Base-by-base conservation (phyloP, 2,113 vertebrate genomes). In the Erinaceus europaeus region DNA sequence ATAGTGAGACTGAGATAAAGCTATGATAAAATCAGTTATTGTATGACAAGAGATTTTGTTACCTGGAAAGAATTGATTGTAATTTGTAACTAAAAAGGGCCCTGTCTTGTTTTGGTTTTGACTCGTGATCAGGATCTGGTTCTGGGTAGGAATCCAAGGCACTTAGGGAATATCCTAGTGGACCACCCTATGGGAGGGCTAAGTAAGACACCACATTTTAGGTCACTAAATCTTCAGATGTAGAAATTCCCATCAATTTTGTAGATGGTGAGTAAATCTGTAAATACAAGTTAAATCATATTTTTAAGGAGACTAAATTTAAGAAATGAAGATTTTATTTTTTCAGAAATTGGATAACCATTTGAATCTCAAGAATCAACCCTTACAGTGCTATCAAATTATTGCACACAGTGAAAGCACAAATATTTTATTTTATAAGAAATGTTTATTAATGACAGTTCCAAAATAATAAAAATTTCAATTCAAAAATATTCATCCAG, bases 361-460 rank as follows among this genome's bases (percentile, higher is more conserved):
- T 68, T 92, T 46, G 67, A 50, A 90, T 71, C 52, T 80, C 23
- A 84, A 59, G 27, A 85, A n/a, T 21, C 36, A 79, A 50, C 50
- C 29, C 20, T 59, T 13, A 89, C 44, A 62, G 36, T 57, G 8
- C 15, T 65, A 44, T 93, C 12, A n/a, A 21, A 86, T 88, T 29
- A 94, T 25, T 74, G 48, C 42, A 93, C 59, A 86, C 4, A 92
- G 38, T 86, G 74, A 61, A 94, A 93, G 84, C 59, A 90, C 29
- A 7, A 74, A 73, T 50, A 62, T 34, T 82, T 92, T 80, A 50
- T 57, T 90, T 84, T 77, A 82, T 83, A 90, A 67, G 34, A 96
- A 94, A 86, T 14, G 23, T 96, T 96, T 95, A 93, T 96, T 94
- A 78, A 55, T 86, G 42, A 78, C 81, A 23, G 23, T 87, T 9